These are phyloP conservation scores for Sesia apiformis DNA, from an alignment of 2,888 invertebrate genomes.

Conservation along the genomic window DNA sequence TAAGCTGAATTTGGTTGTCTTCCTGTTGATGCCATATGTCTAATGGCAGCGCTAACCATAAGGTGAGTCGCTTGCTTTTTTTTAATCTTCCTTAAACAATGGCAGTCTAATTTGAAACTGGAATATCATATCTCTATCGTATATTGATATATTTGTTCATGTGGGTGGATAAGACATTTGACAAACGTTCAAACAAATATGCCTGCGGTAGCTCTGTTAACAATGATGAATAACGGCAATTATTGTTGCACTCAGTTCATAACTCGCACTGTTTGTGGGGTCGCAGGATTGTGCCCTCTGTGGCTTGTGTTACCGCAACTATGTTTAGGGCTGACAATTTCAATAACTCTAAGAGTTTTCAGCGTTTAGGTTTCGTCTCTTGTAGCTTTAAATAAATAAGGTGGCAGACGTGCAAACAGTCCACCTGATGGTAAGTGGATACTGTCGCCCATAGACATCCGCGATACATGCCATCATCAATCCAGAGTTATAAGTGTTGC, in stretches of 20 bases:
- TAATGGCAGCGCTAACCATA: not conserved
- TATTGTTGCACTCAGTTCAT: conserved; percentile 7
- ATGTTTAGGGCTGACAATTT: not conserved
- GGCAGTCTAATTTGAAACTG: not conserved
- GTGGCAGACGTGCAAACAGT: no score
- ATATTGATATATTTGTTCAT: not conserved
- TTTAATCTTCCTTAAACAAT: not conserved
- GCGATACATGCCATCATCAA: no score
- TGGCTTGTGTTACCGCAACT: not conserved
- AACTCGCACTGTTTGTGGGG: not conserved
- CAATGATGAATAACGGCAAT: conserved; percentile 9
- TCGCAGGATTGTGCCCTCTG: not conserved
- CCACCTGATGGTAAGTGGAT: no score
- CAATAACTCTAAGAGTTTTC: not conserved
- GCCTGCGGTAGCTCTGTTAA: conserved; percentile 5
- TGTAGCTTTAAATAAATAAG: no score
- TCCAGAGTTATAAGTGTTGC: no score
- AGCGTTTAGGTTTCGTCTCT: no score
- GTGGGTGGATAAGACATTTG: not conserved
- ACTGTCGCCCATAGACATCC: no score
- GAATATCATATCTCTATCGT: not conserved
- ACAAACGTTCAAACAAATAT: conserved; percentile 7
- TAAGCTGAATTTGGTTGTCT: no score
- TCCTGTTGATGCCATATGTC: not conserved
- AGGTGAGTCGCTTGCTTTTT: not conserved